Evolutionary conservation across 2,113 vertebrate species (phyloP).

Genomic region (Cromileptes altivelis): DNA sequence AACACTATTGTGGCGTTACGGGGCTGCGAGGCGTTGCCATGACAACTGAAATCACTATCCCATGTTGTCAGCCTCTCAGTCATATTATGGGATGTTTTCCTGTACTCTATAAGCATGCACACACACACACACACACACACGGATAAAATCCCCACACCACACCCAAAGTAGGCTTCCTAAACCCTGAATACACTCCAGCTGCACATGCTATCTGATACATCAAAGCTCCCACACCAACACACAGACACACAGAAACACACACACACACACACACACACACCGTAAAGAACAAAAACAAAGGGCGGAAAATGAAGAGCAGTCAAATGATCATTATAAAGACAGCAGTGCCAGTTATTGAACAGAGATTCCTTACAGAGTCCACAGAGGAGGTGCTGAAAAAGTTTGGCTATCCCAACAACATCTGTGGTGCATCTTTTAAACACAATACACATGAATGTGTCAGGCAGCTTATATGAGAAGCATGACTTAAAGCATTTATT

Average conservation of each 20-base stretch:
- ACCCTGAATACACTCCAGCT: slow-evolving; percentile 8
- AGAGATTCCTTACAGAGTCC: neutral
- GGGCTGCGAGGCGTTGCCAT: slow-evolving; percentile 49
- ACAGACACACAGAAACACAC: no score
- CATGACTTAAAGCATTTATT: no score
- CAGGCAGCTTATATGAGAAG: no score
- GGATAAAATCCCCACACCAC: slow-evolving; percentile 37
- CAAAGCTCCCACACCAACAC: neutral
- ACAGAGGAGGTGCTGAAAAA: neutral
- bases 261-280: neutral
- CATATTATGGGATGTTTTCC: slow-evolving; percentile 57
- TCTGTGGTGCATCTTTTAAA: neutral
- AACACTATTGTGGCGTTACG: slow-evolving; percentile 54
- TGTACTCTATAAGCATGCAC: slow-evolving; percentile 5
- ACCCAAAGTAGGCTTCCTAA: slow-evolving; percentile 30
- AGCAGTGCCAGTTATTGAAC: no score
- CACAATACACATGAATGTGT: no score
- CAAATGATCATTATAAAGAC: no score
- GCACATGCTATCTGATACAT: neutral
- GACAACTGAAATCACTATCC: slow-evolving; percentile 60
- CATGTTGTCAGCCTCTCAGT: slow-evolving; percentile 60
- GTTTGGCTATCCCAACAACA: no score
- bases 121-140: slow-evolving; percentile 14
- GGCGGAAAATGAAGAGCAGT: neutral
- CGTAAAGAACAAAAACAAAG: neutral